Evolutionary conservation across 2,113 vertebrate genomes (phyloP), one percentile per base, ranked within the genome.

Genomic region (Phylloscopus trochiloides): DNA sequence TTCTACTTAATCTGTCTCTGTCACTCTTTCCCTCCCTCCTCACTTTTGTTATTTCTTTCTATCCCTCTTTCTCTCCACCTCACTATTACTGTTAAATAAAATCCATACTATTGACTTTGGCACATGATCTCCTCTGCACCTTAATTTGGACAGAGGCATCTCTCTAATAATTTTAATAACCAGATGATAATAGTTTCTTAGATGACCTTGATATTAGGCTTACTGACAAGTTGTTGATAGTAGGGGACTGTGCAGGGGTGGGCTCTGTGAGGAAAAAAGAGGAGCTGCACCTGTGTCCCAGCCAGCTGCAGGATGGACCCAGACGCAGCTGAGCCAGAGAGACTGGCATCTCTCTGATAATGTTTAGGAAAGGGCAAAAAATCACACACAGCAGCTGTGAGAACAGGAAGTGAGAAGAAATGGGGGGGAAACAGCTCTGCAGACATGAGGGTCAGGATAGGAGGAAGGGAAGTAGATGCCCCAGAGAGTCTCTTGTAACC

Each of bases 351-450:
- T 67, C 48, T 72, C 19, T n/a, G 34, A 59, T 12, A 54, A 6
- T 29, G 12, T 26, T 78, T 86, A 62, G 77, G 16, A 73, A 89
- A 79, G 6, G 29, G 32, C 17, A 16, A 80, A 75, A 86, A 76
- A 14, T 42, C 5, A 14, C 9, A 3, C 15, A 71, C 5, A 42
- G 32, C 12, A 63, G 21, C n/a, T 66, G 14, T 12, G 19, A 74
- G 34, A 74, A 66, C 8, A 16, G 40, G 12, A 34, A 51, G 7
- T 36, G 22, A 40, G 13, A 45, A 71, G 45, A 84, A 90, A 22
- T 2, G 1, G 2, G 22, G 7, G 3, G 2, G 3, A 86, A 83
- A 47, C 5, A 59, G 8, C 26, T 17, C 16, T 68, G 16, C 32
- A 86, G 34, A 40, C 29, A 50, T 8, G 12, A 43, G 38, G 7